These are phyloP conservation scores for Pterocles orientalis DNA, from an alignment of 2,113 vertebrate species.

Conservation along the genomic window DNA sequence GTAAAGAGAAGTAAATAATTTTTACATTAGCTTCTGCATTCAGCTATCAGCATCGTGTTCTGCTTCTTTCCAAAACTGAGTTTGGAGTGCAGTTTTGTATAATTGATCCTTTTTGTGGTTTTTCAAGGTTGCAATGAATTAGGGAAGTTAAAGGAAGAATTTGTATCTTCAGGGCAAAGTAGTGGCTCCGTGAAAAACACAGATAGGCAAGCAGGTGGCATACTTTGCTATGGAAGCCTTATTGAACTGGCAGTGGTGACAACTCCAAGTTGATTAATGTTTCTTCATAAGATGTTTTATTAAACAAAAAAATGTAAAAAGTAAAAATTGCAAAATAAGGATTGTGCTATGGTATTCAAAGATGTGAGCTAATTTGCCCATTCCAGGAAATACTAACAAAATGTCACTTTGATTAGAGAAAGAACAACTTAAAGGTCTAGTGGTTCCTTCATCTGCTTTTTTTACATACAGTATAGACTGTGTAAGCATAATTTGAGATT, in stretches of 20 bases:
- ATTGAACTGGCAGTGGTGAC: background rate
- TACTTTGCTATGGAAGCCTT: background rate
- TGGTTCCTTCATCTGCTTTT: constrained; percentile 58
- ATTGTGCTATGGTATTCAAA: constrained; percentile 27
- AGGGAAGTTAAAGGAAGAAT: background rate
- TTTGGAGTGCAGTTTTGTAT: background rate
- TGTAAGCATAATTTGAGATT: constrained; percentile 58
- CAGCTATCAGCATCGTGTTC: background rate
- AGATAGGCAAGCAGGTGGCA: background rate
- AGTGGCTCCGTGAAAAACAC: background rate
- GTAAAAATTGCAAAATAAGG: constrained; percentile 3
- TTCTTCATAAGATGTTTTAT: background rate
- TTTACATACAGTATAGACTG: constrained; percentile 41
- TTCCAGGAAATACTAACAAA: constrained; percentile 57
- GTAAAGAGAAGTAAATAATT: background rate
- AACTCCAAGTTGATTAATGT: background rate
- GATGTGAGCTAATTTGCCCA: constrained; percentile 52
- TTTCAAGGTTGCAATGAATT: background rate
- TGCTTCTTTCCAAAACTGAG: background rate
- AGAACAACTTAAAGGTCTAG: constrained; percentile 56
- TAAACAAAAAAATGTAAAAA: background rate
- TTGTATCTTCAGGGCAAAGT: background rate
- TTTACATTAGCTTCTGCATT: background rate
- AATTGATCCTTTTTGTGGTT: background rate
- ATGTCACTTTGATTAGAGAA: constrained; percentile 65